Evolutionary conservation across 2,888 invertebrate species (phyloP), one percentile per base, ranked within the genome.

Genomic region (Teleiodes luculella): DNA sequence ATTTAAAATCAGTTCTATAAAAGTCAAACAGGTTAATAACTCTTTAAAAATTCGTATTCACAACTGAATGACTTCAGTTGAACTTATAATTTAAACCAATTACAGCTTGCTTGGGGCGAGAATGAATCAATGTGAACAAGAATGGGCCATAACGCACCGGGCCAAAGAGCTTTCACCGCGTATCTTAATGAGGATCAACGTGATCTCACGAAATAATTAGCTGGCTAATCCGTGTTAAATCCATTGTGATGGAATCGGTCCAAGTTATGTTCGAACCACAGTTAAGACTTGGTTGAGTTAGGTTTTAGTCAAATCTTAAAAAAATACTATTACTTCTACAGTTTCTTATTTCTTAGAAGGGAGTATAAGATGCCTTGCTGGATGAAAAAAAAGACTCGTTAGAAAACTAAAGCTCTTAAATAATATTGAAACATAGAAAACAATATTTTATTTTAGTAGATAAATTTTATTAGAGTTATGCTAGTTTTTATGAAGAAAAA

Each of bases 171-270:
- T 33, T 53, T 53, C 35, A 35, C 52, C n/a, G 52, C 14, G n/a
- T 56, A 56, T 59, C 58, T 56, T 48, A 51, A 56, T 53, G 45
- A 55, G 49, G 35, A 59, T 54, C 54, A 30, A 54, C 51, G 18
- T 28, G 63, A 62, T 61, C 60, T 67, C 64, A 74, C 71, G 60
- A 72, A 75, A 73, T 79, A 79, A 80, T 78, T 77, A 75, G 73
- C 70, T 67, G 57, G 64, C 65, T 76, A 75, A 70, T 67, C 68
- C 60, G 59, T 45, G 61, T 53, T 57, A 55, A 52, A 55, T 52
- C 41, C 41, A 31, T 8, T 20, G 16, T 41, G 36, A 8, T 28
- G 8, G 10, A 37, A 18, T 7, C 18, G 59, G 62, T 53, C 0
- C 13, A 59, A 61, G 51, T 18, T 3, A 64, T 5, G 28, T 28